Evolutionary conservation across 2,797 vertebrate genomes (phyloP).

Genomic region (Clarias fuscus): DNA sequence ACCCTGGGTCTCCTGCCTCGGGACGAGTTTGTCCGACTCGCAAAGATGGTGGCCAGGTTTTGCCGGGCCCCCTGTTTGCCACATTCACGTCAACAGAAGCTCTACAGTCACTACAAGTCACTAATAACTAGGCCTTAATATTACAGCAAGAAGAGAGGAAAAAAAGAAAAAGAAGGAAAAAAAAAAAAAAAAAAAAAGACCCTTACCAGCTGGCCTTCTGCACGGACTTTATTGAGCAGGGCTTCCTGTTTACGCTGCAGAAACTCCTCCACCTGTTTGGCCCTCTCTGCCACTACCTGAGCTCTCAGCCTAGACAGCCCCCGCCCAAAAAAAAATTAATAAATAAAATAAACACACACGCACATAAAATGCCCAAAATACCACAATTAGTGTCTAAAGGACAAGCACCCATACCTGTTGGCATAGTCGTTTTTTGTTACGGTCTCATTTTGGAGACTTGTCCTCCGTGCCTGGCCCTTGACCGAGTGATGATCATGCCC

Average conservation of each 20-base stretch:
- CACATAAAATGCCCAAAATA: background rate
- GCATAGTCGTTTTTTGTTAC: conserved; percentile 61
- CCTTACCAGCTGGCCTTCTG: conserved; percentile 95
- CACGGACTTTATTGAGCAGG: conserved; percentile 94
- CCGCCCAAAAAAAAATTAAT: background rate
- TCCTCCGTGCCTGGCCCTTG: conserved; percentile 83
- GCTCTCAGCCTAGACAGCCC: conserved; percentile 76
- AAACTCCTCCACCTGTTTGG: conserved; percentile 93
- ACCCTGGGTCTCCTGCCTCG: conserved; percentile 86
- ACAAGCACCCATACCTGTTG: conserved; percentile 61
- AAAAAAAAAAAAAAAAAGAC: conserved; percentile 14
- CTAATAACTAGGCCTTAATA: background rate
- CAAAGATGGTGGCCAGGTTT: conserved; percentile 87
- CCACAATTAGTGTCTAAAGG: background rate
- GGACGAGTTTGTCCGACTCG: conserved; percentile 83
- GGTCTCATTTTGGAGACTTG: conserved; percentile 69
- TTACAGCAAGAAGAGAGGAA: background rate
- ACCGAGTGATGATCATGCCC: conserved; percentile 74
- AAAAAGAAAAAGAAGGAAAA: background rate
- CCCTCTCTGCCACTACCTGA: conserved; percentile 76
- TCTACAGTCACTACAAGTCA: conserved; percentile 38
- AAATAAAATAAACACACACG: too few relatives aligned
- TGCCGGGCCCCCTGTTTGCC: conserved; percentile 94
- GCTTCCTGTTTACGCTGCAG: conserved; percentile 93
- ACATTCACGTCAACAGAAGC: conserved; percentile 79